A percentile compares a stretch with the other conserved stretches of the same genome.
phyloP scores from a whole-genome alignment of 2,113 vertebrate genomes.

The Elgaria multicarinata region DNA sequence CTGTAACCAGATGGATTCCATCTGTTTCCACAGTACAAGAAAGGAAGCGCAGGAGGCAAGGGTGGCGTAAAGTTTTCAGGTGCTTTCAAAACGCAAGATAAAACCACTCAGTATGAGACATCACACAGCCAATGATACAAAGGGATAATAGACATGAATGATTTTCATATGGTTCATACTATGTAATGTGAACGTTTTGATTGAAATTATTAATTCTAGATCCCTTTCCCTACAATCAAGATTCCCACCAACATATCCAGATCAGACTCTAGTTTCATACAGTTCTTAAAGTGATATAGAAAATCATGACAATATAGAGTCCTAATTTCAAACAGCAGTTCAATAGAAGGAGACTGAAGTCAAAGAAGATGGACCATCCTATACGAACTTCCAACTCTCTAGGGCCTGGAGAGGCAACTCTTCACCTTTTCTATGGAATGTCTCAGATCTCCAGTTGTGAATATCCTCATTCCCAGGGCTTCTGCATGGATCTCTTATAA shows the following conservation, averaged over 20 bases:
- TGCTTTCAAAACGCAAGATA: slow-evolving; percentile 79
- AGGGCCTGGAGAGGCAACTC: background rate
- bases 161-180: background rate
- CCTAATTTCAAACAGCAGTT: background rate
- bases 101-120: background rate
- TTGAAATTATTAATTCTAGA: background rate
- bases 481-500: background rate
- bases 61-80: slow-evolving; percentile 95
- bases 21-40: slow-evolving; percentile 92
- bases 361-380: background rate
- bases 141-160: background rate
- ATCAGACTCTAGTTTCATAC: background rate
- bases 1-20: slow-evolving; percentile 93
- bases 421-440: background rate
- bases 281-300: background rate
- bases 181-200: background rate
- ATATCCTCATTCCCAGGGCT: background rate
- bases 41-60: slow-evolving; percentile 93
- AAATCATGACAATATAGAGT: background rate
- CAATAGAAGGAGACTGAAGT: background rate
- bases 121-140: background rate
- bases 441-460: background rate
- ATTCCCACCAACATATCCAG: background rate
- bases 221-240: background rate
- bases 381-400: background rate